Conservation (phyloP, 2,113 vertebrate genomes). For the Corvus cornix region DNA sequence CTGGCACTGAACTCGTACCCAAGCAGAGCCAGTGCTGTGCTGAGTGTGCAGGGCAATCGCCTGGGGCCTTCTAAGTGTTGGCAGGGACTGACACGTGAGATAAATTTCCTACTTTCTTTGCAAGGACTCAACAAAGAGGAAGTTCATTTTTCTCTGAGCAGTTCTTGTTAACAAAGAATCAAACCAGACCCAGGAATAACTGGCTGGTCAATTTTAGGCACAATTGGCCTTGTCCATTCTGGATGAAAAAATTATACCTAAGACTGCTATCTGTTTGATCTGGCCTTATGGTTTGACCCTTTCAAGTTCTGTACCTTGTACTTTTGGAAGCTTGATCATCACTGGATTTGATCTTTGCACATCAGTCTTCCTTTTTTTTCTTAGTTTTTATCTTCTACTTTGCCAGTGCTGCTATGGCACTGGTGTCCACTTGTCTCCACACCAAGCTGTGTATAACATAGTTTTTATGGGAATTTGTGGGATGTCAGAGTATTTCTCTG, state of each 20-base stretch:
- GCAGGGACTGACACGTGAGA: neutral
- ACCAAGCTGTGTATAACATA: neutral
- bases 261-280: neutral
- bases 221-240: neutral
- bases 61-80: neutral
- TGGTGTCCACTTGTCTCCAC: neutral
- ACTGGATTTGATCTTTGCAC: neutral
- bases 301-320: neutral
- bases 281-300: neutral
- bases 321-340: neutral
- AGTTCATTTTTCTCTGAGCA: neutral
- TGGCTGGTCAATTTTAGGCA: neutral
- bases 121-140: neutral
- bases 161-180: neutral
- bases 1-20: neutral
- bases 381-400: neutral
- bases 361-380: neutral
- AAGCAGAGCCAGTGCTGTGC: neutral
- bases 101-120: neutral
- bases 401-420: neutral
- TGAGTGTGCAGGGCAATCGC: rapidly evolving
- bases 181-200: neutral
- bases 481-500: neutral
- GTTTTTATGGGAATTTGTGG: neutral
- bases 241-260: neutral